phyloP scores from a whole-genome alignment of 2,888 invertebrate species.

The Agrotis puta region DNA sequence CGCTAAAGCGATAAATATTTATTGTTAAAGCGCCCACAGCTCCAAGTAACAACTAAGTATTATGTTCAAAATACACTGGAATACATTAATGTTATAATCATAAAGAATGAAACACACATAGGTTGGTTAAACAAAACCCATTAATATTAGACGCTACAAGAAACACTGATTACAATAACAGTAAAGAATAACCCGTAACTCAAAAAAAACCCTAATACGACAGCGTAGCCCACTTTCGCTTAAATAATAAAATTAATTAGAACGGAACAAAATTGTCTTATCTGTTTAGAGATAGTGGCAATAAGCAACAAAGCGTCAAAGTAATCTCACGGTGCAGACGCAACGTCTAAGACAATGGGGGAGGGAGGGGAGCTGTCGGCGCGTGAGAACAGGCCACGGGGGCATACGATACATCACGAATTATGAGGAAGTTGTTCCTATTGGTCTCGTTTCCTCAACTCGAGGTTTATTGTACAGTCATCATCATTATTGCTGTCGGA shows the following conservation, averaged over 20 bases:
- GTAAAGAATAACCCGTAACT: conserved; percentile 42
- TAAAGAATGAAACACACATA: conserved; percentile 16
- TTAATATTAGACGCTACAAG: conserved; percentile 17
- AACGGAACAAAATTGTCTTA: conserved; percentile 70
- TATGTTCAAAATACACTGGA: background rate
- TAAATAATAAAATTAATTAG: conserved; percentile 68
- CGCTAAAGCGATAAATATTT: conserved; percentile 38
- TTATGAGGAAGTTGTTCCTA: conserved; percentile 67
- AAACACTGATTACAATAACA: conserved; percentile 46
- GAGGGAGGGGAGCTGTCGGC: conserved; percentile 47
- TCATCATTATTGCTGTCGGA: conserved; percentile 51
- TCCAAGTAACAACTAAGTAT: background rate
- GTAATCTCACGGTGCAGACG: conserved; percentile 70
- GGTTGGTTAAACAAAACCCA: conserved; percentile 10
- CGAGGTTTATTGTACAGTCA: conserved; percentile 38
- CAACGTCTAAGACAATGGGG: conserved; percentile 68
- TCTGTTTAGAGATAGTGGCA: conserved; percentile 62
- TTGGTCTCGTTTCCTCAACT: conserved; percentile 55
- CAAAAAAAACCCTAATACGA: conserved; percentile 53
- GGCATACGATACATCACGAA: conserved; percentile 71
- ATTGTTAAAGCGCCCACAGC: conserved; percentile 19
- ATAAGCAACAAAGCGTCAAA: conserved; percentile 64
- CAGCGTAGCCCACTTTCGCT: conserved; percentile 64
- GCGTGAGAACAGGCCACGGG: conserved; percentile 77
- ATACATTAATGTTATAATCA: conserved; percentile 14